Conservation (phyloP, 2,888 invertebrate species). For the Mesopsocus fuscifrons region DNA sequence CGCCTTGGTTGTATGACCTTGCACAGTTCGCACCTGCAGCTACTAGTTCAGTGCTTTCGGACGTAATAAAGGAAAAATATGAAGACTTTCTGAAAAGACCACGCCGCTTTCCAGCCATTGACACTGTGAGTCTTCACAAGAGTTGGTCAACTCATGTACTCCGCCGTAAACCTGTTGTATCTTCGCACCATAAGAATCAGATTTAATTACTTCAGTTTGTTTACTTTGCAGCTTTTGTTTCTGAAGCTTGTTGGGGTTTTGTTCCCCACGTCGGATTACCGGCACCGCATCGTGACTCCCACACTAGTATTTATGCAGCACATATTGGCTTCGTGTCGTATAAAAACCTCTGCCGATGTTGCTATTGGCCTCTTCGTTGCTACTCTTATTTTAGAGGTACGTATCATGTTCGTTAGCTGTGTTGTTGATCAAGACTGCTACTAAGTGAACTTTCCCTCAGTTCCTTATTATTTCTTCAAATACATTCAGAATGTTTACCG, state of each 20-base stretch:
- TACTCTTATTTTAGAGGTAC: conserved; percentile 53
- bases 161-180: too few relatives aligned
- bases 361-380: conserved; percentile 58
- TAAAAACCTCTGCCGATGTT: conserved; percentile 44
- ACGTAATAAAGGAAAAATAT: conserved; percentile 54
- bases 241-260: conserved; percentile 63
- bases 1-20: conserved; percentile 38
- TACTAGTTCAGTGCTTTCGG: conserved; percentile 43
- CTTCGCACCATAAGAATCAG: too few relatives aligned
- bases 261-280: conserved; percentile 79
- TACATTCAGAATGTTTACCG: too few relatives aligned
- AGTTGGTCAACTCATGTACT: too few relatives aligned
- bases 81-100: conserved; percentile 36
- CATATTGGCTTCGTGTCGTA: conserved; percentile 43
- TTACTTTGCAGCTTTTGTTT: conserved; percentile 38
- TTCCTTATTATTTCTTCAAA: conserved; percentile 10
- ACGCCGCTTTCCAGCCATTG: conserved; percentile 41
- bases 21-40: conserved; percentile 48
- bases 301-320: conserved; percentile 61
- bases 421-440: conserved; percentile 8
- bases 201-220: conserved; percentile 2
- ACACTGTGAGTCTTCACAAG: conserved; percentile 26
- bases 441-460: not conserved
- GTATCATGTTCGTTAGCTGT: conserved; percentile 12
- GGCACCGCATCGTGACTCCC: conserved; percentile 81